Base-by-base conservation (phyloP, 2,797 vertebrate species). In the Anolis apletophallus region DNA sequence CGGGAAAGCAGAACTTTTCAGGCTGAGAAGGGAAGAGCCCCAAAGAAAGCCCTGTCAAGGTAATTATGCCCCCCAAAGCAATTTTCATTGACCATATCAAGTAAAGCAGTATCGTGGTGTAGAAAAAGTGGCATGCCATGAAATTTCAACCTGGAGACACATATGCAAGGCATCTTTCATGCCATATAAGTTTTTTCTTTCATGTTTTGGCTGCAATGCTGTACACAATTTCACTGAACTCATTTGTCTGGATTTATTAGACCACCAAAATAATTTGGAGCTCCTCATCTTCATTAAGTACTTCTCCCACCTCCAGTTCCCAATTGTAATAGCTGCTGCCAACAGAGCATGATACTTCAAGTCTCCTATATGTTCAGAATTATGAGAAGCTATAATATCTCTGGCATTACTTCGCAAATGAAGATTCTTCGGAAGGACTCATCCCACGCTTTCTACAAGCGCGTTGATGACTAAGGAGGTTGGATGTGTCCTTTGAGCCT, bases 1-100 rank as follows among this genome's bases (percentile, higher is more conserved):
- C 57, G 90, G 91, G 93, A 86, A 14, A 80, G 85, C 6, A 90
- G 21, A 40, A 74, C 87, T 84, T 90, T 93, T 90, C 92, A 93
- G 91, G 89, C 91, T 92, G 87, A 87, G 87, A 84, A 83, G 84
- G 54, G 91, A 88, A 90, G 29, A 50, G 68, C 87, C 91, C 32
- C 32, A 69, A 67, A 36, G 23, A 75, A 77, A 69, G 87, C 5
- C 69, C 52, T 54, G 26, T 13, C 32, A 91, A 89, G 88, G 55
- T 73, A 77, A 46, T 50, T 26, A 46, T 46, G 46, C n/a, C n/a
- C n/a, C n/a, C n/a, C n/a, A n/a, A n/a, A n/a, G n/a, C n/a, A n/a
- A n/a, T n/a, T n/a, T n/a, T 23, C 21, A 71, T 71, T 10, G 7
- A 12, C 32, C 50, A 12, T 55, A 13, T 32, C 11, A 81, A 50